Evolutionary conservation across 2,113 vertebrate genomes (phyloP).

Genomic region (Gymnocephalus cernua): DNA sequence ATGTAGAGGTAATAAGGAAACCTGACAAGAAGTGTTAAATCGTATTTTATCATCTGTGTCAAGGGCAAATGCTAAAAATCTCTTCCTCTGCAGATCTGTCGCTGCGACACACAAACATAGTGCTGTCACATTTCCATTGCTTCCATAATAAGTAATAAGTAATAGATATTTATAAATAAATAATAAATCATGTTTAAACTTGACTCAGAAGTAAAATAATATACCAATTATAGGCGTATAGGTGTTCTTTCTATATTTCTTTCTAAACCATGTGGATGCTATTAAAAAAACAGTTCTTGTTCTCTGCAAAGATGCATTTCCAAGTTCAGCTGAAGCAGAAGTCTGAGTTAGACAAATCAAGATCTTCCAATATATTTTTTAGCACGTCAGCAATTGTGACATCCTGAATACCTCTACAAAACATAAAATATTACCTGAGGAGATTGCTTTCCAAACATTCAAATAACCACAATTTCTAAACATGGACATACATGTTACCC

Average conservation of each 20-base stretch:
- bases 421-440: no score
- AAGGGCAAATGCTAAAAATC: not conserved
- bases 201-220: not conserved
- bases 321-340: not conserved
- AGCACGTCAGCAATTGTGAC: not conserved
- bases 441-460: no score
- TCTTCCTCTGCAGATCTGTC: not conserved
- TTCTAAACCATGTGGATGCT: not conserved
- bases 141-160: not conserved
- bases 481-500: no score
- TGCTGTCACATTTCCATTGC: constrained; percentile 1
- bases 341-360: no score
- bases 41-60: not conserved
- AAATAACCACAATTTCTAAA: no score
- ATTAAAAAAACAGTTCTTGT: not conserved
- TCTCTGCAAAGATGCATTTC: not conserved
- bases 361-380: no score
- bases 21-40: constrained; percentile 13
- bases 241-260: not conserved
- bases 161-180: not conserved
- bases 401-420: not conserved
- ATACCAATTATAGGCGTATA: not conserved
- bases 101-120: not conserved
- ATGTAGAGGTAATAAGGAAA: constrained; percentile 8
- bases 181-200: not conserved